These are phyloP conservation scores for Chlorospingus semifuscus DNA, from an alignment of 2,797 vertebrate genomes.

Conservation along the genomic window DNA sequence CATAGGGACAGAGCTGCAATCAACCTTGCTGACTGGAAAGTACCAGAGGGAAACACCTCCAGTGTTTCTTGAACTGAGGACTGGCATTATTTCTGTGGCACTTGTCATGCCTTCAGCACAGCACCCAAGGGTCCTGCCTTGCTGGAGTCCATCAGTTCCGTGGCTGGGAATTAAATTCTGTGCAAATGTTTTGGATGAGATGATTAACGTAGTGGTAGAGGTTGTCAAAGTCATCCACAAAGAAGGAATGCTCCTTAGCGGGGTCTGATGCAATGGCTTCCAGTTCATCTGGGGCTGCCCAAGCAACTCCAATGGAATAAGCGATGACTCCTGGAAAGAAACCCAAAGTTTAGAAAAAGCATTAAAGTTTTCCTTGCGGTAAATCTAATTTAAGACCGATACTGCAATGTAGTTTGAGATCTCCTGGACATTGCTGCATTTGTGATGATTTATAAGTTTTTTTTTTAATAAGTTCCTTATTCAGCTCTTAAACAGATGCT, in stretches of 20 bases:
- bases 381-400: not conserved
- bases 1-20: conserved; percentile 14
- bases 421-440: not conserved
- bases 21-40: not conserved
- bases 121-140: not conserved
- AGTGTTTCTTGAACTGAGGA: not conserved
- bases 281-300: conserved; percentile 96
- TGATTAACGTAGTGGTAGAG: conserved; percentile 88
- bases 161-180: conserved; percentile 97
- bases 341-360: not conserved
- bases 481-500: not conserved
- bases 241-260: conserved; percentile 93
- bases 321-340: conserved; percentile 88
- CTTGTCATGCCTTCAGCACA: not conserved
- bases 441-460: not conserved
- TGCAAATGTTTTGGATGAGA: conserved; percentile 95
- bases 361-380: not conserved
- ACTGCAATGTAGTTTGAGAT: not conserved
- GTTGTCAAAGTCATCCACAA: conserved; percentile 96
- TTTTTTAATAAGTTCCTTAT: not conserved
- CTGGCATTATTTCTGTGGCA: not conserved
- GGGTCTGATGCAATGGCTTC: conserved; percentile 95
- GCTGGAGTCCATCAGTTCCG: conserved; percentile 82
- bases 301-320: conserved; percentile 92
- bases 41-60: not conserved